These are phyloP conservation scores for Naja naja DNA, from an alignment of 2,113 vertebrate genomes.

Conservation along the genomic window DNA sequence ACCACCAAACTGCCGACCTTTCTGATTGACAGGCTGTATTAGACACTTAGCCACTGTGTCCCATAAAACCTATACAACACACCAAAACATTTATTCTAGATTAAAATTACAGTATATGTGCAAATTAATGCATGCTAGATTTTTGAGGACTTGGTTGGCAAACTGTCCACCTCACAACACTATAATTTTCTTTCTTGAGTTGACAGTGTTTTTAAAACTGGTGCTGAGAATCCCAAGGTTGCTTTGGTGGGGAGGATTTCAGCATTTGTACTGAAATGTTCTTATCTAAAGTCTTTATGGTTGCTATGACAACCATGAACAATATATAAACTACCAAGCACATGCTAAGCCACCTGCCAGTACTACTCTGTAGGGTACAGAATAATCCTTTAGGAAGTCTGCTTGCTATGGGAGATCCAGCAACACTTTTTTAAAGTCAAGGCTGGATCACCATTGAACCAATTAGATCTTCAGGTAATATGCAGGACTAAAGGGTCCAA, in stretches of 20 bases:
- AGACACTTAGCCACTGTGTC: too few relatives aligned
- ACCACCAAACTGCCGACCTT: too few relatives aligned
- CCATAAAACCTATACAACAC: neutral
- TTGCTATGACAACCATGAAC: neutral
- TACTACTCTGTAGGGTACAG: neutral
- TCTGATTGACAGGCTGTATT: too few relatives aligned
- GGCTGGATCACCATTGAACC: neutral
- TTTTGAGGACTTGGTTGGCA: neutral
- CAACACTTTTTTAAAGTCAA: neutral
- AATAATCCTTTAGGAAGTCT: neutral
- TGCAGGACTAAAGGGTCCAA: neutral
- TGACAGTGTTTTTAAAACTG: neutral
- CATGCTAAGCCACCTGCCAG: neutral
- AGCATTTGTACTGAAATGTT: neutral
- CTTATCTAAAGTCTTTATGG: neutral
- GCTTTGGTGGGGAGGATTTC: neutral
- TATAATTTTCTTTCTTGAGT: neutral
- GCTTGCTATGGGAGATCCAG: neutral
- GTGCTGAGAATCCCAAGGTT: neutral
- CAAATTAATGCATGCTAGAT: neutral
- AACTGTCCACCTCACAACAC: neutral
- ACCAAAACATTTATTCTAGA: neutral
- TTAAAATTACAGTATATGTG: neutral
- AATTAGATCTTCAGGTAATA: neutral
- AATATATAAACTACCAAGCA: neutral